phyloP scores from a whole-genome alignment of 2,113 vertebrate genomes.

The Struthio camelus region DNA sequence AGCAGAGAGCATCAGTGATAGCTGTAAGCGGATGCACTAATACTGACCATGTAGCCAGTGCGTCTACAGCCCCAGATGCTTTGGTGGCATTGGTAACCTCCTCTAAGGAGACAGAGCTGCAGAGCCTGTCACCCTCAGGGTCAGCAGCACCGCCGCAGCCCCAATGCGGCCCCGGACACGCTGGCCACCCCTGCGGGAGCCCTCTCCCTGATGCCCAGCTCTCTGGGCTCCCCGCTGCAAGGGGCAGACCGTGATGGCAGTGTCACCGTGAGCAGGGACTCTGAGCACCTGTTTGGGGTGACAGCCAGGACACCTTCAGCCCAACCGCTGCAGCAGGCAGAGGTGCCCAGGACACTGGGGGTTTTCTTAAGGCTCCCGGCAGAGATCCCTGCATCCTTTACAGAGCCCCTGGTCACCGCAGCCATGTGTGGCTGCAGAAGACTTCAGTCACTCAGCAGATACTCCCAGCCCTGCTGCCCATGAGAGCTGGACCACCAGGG shows the following conservation, averaged over 20 bases:
- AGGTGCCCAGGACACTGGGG: not conserved
- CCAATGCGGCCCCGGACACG: no score
- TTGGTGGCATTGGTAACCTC: not conserved
- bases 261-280: no score
- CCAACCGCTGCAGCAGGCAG: not conserved
- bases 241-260: no score
- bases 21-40: not conserved
- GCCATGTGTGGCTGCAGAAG: not conserved
- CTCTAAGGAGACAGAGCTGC: no score
- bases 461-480: no score
- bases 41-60: rapidly evolving
- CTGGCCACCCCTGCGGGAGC: no score
- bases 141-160: no score
- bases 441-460: rapidly evolving
- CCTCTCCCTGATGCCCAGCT: no score
- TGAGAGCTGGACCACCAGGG: rapidly evolving
- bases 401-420: not conserved
- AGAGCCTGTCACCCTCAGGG: no score
- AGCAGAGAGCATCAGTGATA: not conserved
- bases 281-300: no score
- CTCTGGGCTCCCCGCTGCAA: no score
- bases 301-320: not conserved
- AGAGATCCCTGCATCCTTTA: not conserved
- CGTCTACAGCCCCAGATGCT: rapidly evolving
- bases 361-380: not conserved